These are phyloP conservation scores for Pherbina coryleti DNA, from an alignment of 2,888 invertebrate species.

Conservation along the genomic window DNA sequence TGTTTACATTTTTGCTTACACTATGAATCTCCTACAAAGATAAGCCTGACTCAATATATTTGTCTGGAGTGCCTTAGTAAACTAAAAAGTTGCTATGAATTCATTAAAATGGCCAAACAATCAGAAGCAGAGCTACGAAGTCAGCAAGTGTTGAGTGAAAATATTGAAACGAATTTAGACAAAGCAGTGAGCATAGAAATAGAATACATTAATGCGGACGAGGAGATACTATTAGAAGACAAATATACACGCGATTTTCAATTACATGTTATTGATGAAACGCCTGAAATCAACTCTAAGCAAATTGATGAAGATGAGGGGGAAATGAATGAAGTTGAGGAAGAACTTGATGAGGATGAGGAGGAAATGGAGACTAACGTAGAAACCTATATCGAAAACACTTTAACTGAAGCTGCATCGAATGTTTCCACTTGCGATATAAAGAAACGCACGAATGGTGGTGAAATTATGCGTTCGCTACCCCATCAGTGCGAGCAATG, in stretches of 20 bases:
- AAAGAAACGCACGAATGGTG: no score
- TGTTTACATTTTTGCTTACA: background rate
- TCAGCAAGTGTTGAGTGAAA: background rate
- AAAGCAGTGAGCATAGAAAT: background rate
- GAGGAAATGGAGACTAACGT: background rate
- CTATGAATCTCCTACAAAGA: background rate
- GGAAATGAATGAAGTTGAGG: background rate
- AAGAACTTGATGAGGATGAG: background rate
- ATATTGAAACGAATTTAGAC: background rate
- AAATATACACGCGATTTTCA: no score
- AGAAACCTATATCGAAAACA: background rate
- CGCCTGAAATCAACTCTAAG: no score
- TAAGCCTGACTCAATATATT: background rate
- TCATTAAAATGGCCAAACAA: conserved; percentile 11
- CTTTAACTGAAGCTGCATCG: no score
- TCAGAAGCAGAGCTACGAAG: background rate
- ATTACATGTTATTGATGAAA: no score
- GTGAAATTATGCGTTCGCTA: no score
- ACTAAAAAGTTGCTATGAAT: background rate
- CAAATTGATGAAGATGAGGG: no score
- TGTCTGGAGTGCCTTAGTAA: background rate
- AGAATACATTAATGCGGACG: background rate
- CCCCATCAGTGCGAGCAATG: background rate
- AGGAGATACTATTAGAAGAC: background rate
- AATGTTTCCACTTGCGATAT: no score